These are phyloP conservation scores for Chascanopsetta lugubris DNA, from an alignment of 2,113 vertebrate genomes.

Conservation along the genomic window DNA sequence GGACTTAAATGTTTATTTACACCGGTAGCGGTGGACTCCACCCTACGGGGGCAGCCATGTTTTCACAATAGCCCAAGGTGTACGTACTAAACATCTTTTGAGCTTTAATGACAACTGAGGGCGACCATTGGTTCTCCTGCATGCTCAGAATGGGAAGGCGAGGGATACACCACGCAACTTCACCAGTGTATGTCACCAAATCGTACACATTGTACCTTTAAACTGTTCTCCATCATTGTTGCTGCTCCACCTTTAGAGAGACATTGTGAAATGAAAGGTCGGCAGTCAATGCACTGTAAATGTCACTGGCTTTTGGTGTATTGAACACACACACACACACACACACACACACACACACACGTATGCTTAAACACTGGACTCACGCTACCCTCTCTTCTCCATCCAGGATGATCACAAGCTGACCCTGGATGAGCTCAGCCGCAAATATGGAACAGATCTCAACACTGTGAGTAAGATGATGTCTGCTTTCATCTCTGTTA, in stretches of 20 bases:
- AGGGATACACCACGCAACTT: too few species aligned
- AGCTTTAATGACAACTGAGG: too few species aligned
- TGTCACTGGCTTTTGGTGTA: slow-evolving; percentile 26
- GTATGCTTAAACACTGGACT: slow-evolving; percentile 18
- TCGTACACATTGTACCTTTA: too few species aligned
- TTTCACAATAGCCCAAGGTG: too few species aligned
- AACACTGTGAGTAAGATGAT: slow-evolving; percentile 82
- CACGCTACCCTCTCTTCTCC: slow-evolving; percentile 24
- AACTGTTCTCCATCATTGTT: slow-evolving; percentile 7
- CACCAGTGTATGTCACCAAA: too few species aligned
- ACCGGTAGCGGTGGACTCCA: too few species aligned
- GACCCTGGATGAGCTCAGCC: slow-evolving; percentile 93
- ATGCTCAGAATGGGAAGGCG: too few species aligned
- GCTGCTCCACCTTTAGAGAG: background rate
- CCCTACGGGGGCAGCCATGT: too few species aligned
- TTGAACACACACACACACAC: background rate
- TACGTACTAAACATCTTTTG: too few species aligned
- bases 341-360: background rate
- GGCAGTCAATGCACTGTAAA: slow-evolving; percentile 33
- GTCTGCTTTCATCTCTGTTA: slow-evolving; percentile 3
- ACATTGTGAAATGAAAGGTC: slow-evolving; percentile 45
- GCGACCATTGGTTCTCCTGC: too few species aligned
- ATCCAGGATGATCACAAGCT: slow-evolving; percentile 96
- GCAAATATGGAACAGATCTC: slow-evolving; percentile 95
- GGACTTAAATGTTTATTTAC: too few species aligned